These are phyloP conservation scores for Theocolax elegans DNA, from an alignment of 1,140 invertebrate species.

Conservation along the genomic window DNA sequence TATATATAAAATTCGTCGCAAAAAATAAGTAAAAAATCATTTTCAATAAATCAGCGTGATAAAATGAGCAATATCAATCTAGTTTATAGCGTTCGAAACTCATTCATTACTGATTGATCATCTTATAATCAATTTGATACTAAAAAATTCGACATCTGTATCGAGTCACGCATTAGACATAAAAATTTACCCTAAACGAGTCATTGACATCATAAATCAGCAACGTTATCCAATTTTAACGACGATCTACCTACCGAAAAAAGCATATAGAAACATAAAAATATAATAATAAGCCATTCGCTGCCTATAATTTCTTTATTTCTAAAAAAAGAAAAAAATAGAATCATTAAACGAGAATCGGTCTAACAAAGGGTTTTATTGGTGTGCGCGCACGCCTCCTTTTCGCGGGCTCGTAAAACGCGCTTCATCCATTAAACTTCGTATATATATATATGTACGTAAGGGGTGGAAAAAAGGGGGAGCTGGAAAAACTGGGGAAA, in stretches of 20 bases:
- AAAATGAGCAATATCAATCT: too few relatives aligned
- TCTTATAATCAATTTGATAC: not conserved
- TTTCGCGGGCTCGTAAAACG: conserved; percentile 19
- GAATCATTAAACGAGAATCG: not conserved
- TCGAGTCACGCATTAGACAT: not conserved
- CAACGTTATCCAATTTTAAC: not conserved
- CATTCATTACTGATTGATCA: not conserved
- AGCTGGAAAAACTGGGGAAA: not conserved
- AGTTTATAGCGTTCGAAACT: too few relatives aligned
- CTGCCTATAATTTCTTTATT: conserved; percentile 16
- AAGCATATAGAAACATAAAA: conserved; percentile 2
- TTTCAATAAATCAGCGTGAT: too few relatives aligned
- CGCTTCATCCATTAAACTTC: conserved; percentile 7
- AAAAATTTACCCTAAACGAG: not conserved
- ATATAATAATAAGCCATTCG: not conserved
- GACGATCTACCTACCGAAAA: not conserved
- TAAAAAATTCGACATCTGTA: not conserved
- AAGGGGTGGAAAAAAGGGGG: not conserved
- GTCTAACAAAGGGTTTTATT: conserved; percentile 13
- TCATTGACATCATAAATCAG: conserved; percentile 1
- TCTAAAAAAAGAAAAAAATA: not conserved
- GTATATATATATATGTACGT: not conserved
- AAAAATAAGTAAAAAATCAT: too few relatives aligned
- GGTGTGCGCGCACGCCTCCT: not conserved
- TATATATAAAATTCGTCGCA: too few relatives aligned